phyloP scores from a whole-genome alignment of 2,888 invertebrate genomes.

The Kuschelorhynchus macadamiae region DNA sequence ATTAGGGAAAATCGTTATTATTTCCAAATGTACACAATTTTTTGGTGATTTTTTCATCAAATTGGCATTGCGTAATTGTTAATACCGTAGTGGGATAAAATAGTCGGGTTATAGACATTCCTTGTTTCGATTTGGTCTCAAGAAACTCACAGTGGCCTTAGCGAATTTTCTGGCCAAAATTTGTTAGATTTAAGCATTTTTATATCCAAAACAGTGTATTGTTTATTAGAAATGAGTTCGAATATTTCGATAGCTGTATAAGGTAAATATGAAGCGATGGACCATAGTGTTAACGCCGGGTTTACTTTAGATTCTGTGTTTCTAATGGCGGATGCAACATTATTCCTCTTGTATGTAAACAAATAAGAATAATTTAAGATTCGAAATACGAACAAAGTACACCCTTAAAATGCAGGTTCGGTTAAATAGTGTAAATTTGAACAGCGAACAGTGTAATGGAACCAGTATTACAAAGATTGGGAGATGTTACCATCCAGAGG shows the following conservation, averaged over 20 bases:
- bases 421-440: background rate
- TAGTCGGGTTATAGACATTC: constrained; percentile 2
- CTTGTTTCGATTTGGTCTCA: background rate
- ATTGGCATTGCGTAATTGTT: background rate
- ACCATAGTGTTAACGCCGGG: constrained; percentile 13
- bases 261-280: background rate
- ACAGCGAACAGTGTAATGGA: constrained; percentile 65
- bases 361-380: constrained; percentile 18
- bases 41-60: constrained; percentile 13
- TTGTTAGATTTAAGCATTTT: background rate
- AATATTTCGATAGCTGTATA: background rate
- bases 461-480: constrained; percentile 72
- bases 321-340: constrained; percentile 36
- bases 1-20: constrained; percentile 1
- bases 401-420: constrained; percentile 8
- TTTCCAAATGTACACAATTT: constrained; percentile 12
- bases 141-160: constrained; percentile 28
- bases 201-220: background rate
- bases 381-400: background rate
- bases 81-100: background rate
- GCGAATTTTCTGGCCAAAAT: constrained; percentile 3
- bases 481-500: constrained; percentile 75
- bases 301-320: background rate
- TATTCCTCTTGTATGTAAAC: constrained; percentile 39
- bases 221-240: background rate